A percentile compares a stretch with the other conserved stretches of the same genome.
phyloP scores from a whole-genome alignment of 2,113 vertebrate genomes.

The Ammodramus savannarum region DNA sequence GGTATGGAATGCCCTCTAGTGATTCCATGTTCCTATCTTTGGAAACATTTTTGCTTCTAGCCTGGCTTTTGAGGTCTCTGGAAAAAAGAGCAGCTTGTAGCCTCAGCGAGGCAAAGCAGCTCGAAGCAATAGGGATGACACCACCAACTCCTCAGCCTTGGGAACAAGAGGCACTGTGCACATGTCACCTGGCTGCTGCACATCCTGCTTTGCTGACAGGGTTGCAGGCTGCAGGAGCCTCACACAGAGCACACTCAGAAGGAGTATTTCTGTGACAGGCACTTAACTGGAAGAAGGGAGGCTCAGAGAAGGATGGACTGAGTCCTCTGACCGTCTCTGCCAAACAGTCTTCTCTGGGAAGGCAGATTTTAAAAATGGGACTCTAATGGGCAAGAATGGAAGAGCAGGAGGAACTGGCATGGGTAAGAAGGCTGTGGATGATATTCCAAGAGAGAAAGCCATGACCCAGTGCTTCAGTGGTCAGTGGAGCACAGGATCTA shows the following conservation, averaged over 20 bases:
- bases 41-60: neutral
- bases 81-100: neutral
- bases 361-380: neutral
- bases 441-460: neutral
- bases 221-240: neutral
- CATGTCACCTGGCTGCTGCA: neutral
- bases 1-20: conserved; percentile 4
- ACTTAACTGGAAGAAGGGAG: neutral
- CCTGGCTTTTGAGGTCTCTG: neutral
- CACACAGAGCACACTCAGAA: neutral
- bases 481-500: neutral
- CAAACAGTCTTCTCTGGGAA: neutral
- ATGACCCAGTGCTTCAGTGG: neutral
- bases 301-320: neutral
- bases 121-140: neutral
- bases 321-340: neutral
- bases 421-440: neutral
- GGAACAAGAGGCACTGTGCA: neutral
- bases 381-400: neutral
- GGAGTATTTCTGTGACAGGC: neutral
- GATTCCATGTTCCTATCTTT: neutral
- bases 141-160: neutral
- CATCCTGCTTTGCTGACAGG: neutral
- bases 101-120: neutral
- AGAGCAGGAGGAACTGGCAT: neutral